Evolutionary conservation across 2,113 vertebrate genomes (phyloP).

Genomic region (Saguinus imperator): DNA sequence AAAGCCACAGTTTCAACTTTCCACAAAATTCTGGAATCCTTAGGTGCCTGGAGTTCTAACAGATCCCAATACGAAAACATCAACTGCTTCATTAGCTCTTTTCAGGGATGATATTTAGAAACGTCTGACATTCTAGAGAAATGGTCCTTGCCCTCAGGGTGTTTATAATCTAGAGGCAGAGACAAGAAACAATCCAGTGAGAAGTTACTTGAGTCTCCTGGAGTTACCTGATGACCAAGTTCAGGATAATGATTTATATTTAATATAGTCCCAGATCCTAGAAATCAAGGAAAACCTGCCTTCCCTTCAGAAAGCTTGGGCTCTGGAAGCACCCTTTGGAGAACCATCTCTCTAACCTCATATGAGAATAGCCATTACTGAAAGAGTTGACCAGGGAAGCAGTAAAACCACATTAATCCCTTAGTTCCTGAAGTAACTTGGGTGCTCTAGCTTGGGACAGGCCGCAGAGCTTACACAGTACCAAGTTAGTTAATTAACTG

Average conservation of each 20-base stretch:
- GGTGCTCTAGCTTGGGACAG: neutral
- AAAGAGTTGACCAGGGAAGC: neutral
- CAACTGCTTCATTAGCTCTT: neutral
- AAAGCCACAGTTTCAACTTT: neutral
- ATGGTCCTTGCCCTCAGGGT: neutral
- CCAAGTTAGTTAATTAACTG: neutral
- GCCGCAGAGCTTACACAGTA: neutral
- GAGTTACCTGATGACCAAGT: neutral
- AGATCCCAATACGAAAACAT: neutral
- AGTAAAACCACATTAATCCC: neutral
- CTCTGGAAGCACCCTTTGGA: neutral
- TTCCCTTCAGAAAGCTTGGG: constrained; percentile 5
- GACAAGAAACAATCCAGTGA: neutral
- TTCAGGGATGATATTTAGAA: neutral
- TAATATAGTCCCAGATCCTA: neutral
- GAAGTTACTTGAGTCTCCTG: neutral
- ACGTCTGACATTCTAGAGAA: neutral
- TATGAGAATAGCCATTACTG: neutral
- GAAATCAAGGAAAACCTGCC: constrained; percentile 8
- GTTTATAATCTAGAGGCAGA: neutral
- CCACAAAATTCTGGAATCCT: neutral
- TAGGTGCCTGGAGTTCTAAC: neutral
- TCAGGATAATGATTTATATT: neutral
- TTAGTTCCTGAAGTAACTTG: neutral
- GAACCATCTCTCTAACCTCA: neutral